Percentiles rank a stretch among this genome's conserved stretches.
These are phyloP conservation scores for Odontocolon sp. DNA, from an alignment of 2,888 invertebrate genomes.

Conservation along the genomic window DNA sequence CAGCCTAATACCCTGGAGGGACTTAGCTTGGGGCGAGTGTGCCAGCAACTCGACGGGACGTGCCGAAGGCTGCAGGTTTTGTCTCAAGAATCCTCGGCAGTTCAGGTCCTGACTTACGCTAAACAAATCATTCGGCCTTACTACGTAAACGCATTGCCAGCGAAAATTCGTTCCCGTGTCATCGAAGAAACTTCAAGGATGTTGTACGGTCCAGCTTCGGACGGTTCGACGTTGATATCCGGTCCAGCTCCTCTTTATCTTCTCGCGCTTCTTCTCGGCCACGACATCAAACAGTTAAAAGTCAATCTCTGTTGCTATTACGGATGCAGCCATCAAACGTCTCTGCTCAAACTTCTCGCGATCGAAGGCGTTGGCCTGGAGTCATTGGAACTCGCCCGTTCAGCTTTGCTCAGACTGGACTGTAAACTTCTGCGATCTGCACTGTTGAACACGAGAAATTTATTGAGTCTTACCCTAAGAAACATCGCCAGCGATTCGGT, in stretches of 20 bases:
- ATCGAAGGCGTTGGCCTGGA: constrained; percentile 78
- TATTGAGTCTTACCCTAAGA: constrained; percentile 77
- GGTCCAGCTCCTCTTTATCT: constrained; percentile 79
- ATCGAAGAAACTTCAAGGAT: constrained; percentile 78
- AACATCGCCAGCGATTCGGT: constrained; percentile 80
- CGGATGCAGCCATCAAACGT: constrained; percentile 81
- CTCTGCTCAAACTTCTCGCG: constrained; percentile 77
- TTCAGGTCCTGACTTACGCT: constrained; percentile 76
- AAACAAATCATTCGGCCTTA: constrained; percentile 78
- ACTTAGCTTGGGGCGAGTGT: constrained; percentile 78
- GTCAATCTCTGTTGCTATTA: constrained; percentile 81
- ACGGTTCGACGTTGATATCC: constrained; percentile 76
- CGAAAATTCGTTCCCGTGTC: constrained; percentile 76
- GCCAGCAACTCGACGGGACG: constrained; percentile 78
- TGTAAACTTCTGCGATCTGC: constrained; percentile 77
- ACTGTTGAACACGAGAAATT: constrained; percentile 76
- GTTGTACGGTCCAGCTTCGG: constrained; percentile 76
- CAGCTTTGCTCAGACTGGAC: constrained; percentile 79
- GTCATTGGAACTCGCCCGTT: constrained; percentile 78
- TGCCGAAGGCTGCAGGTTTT: constrained; percentile 79
- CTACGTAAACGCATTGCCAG: constrained; percentile 78
- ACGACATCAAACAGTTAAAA: constrained; percentile 77
- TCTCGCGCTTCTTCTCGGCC: constrained; percentile 77
- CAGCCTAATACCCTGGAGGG: constrained; percentile 78
- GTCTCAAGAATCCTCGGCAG: constrained; percentile 78